A percentile compares a stretch with the other conserved stretches of the same genome.
phyloP scores from a whole-genome alignment of 1,140 invertebrate species.

The Eufriesea mexicana region DNA sequence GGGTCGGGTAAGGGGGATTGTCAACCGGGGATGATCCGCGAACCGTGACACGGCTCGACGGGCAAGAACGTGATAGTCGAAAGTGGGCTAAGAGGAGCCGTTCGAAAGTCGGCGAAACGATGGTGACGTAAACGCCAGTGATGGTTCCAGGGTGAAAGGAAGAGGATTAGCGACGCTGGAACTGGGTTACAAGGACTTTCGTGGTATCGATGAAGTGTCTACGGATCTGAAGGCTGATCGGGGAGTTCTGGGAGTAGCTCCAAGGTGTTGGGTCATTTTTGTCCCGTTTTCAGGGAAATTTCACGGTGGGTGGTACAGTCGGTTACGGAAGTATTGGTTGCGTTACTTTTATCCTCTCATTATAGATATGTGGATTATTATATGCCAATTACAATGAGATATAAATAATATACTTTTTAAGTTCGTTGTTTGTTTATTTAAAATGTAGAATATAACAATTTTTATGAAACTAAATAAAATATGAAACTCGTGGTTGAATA shows the following conservation, averaged over 20 bases:
- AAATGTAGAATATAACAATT: too few relatives aligned
- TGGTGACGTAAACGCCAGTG: background rate
- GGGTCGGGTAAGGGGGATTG: background rate
- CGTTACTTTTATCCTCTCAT: too few relatives aligned
- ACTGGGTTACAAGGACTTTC: background rate
- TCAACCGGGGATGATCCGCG: background rate
- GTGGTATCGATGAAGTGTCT: background rate
- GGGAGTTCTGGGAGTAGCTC: background rate
- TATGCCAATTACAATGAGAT: too few relatives aligned
- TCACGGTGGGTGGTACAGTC: too few relatives aligned
- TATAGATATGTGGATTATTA: too few relatives aligned
- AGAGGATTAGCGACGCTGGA: background rate
- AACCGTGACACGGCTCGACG: conserved; percentile 7
- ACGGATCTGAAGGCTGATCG: background rate
- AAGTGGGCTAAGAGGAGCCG: background rate
- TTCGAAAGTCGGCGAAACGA: background rate
- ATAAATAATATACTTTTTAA: too few relatives aligned
- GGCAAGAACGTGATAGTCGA: background rate
- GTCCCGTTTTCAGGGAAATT: too few relatives aligned
- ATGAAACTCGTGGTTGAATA: too few relatives aligned
- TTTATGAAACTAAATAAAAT: too few relatives aligned
- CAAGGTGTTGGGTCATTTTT: background rate
- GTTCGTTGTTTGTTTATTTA: too few relatives aligned
- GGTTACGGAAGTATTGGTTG: too few relatives aligned
- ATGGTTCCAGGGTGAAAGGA: background rate